These are phyloP conservation scores for Spilosoma lubricipeda DNA, from an alignment of 2,888 invertebrate species.

Conservation along the genomic window DNA sequence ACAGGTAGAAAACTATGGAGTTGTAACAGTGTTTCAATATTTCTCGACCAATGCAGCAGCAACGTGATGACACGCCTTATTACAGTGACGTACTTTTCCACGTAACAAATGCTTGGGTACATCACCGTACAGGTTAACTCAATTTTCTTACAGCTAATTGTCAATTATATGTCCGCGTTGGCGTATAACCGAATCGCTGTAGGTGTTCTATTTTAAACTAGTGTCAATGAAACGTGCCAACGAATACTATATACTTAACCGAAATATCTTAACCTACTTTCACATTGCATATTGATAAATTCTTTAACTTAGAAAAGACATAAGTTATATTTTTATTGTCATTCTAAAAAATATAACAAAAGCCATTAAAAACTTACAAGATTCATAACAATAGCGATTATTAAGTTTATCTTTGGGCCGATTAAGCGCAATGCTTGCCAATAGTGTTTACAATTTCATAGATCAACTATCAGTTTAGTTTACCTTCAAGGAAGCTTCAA, in stretches of 20 bases:
- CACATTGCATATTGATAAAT: constrained; percentile 22
- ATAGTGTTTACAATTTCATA: neutral
- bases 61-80: constrained; percentile 36
- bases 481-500: neutral
- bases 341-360: constrained; percentile 29
- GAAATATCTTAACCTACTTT: constrained; percentile 67
- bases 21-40: constrained; percentile 40
- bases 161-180: constrained; percentile 47
- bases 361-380: constrained; percentile 28
- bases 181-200: constrained; percentile 59
- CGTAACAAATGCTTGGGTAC: constrained; percentile 16
- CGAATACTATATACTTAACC: constrained; percentile 63
- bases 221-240: constrained; percentile 79
- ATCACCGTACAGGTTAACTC: constrained; percentile 17
- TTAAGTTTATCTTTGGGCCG: constrained; percentile 10
- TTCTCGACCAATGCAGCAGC: constrained; percentile 24
- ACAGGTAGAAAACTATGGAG: constrained; percentile 1
- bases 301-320: neutral
- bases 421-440: constrained; percentile 2
- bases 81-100: constrained; percentile 34
- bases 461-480: neutral
- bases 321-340: neutral
- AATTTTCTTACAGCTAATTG: constrained; percentile 42
- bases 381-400: neutral
- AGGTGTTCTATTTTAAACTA: constrained; percentile 74